phyloP scores from a whole-genome alignment of 2,797 vertebrate species.

The Brachyrhaphis roseni region DNA sequence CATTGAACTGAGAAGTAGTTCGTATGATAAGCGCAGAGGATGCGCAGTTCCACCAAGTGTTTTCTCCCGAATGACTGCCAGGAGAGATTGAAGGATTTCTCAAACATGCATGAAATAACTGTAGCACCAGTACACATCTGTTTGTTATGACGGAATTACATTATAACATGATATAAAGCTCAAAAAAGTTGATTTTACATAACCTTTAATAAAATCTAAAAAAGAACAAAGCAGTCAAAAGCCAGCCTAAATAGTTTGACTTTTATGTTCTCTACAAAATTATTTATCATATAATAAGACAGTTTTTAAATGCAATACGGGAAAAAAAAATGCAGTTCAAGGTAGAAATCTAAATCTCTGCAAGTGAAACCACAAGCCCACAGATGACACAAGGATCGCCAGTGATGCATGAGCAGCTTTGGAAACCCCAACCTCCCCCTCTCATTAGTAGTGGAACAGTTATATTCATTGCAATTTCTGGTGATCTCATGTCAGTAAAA shows the following conservation, averaged over 20 bases:
- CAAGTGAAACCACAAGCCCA: conserved; percentile 56
- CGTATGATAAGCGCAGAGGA: no score
- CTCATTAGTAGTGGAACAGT: conserved; percentile 67
- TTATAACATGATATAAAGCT: no score
- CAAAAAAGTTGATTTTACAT: no score
- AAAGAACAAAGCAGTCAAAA: neutral
- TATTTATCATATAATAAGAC: conserved; percentile 24
- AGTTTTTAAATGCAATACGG: conserved; percentile 40
- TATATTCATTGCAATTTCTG: conserved; percentile 62
- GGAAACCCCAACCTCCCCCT: conserved; percentile 58
- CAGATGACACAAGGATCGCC: conserved; percentile 69
- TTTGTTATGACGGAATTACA: no score
- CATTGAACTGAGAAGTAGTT: no score
- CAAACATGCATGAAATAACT: no score
- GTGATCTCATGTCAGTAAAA: conserved; percentile 60
- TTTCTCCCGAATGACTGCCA: no score
- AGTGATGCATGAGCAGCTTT: conserved; percentile 64
- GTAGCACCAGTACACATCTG: no score
- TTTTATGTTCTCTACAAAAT: conserved; percentile 8
- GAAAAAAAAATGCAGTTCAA: conserved; percentile 56
- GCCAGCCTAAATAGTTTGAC: neutral
- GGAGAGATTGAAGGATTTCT: no score
- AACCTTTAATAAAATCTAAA: neutral
- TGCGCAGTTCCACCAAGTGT: no score
- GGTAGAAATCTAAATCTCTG: conserved; percentile 56